Percentiles rank a stretch among this genome's conserved stretches.
Conservation (phyloP, 2,888 invertebrate species). For the Eumerus sabulonum region DNA sequence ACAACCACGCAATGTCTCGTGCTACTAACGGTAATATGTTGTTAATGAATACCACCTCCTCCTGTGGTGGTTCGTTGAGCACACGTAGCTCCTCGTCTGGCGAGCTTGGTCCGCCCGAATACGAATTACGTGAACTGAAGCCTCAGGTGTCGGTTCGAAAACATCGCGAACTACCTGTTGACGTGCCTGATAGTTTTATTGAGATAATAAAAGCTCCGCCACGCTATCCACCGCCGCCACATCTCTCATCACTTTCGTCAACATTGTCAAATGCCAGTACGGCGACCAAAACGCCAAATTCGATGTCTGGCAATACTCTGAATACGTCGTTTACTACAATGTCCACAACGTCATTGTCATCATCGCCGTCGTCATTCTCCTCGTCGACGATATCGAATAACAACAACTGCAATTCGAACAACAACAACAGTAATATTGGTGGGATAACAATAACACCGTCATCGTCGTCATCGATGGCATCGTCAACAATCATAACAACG, state of each 20-base stretch:
- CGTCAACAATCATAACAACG: slow-evolving; percentile 56
- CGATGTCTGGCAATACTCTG: slow-evolving; percentile 43
- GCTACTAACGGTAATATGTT: slow-evolving; percentile 56
- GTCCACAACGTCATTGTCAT: slow-evolving; percentile 61
- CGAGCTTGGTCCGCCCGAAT: slow-evolving; percentile 75
- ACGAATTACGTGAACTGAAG: slow-evolving; percentile 73
- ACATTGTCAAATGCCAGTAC: slow-evolving; percentile 76
- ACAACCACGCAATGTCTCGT: slow-evolving; percentile 51
- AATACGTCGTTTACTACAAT: slow-evolving; percentile 54
- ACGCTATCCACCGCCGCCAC: slow-evolving; percentile 82
- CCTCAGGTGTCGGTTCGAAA: slow-evolving; percentile 69
- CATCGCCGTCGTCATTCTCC: slow-evolving; percentile 58
- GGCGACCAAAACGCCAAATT: slow-evolving; percentile 71
- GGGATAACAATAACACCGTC: slow-evolving; percentile 40
- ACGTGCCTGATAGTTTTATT: slow-evolving; percentile 93
- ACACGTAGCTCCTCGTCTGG: slow-evolving; percentile 74
- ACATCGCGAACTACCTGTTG: slow-evolving; percentile 87
- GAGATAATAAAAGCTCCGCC: slow-evolving; percentile 88
- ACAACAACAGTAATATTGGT: slow-evolving; percentile 60
- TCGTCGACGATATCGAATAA: slow-evolving; percentile 48
- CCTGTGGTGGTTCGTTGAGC: slow-evolving; percentile 72
- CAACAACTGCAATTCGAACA: slow-evolving; percentile 49
- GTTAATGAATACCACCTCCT: slow-evolving; percentile 61
- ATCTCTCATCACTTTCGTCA: slow-evolving; percentile 75
- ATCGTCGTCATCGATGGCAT: slow-evolving; percentile 38